Evolutionary conservation across 2,888 invertebrate species (phyloP).

Genomic region (Eueremaeus valkanovi): DNA sequence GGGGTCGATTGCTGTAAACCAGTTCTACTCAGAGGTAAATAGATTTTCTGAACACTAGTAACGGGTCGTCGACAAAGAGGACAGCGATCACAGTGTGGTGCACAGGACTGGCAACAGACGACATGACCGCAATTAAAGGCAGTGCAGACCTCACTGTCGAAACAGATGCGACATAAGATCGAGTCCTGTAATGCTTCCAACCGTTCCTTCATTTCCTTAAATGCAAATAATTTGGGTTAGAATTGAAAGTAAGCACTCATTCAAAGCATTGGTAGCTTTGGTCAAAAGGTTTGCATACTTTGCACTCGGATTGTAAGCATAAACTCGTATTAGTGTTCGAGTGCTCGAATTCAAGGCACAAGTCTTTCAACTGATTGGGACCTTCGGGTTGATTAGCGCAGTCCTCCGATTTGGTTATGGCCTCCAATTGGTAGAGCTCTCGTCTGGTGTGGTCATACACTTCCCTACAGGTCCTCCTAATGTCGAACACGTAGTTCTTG

Average conservation of each 20-base stretch:
- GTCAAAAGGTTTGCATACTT: not conserved
- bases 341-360: slow-evolving; percentile 10
- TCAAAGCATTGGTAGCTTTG: no score
- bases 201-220: slow-evolving; percentile 7
- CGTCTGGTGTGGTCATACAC: slow-evolving; percentile 82
- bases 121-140: slow-evolving; percentile 83
- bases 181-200: slow-evolving; percentile 15
- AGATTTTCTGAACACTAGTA: slow-evolving; percentile 58
- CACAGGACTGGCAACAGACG: slow-evolving; percentile 72
- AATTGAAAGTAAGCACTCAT: no score
- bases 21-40: slow-evolving; percentile 50
- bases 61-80: slow-evolving; percentile 71
- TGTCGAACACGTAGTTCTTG: slow-evolving; percentile 86
- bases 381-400: not conserved
- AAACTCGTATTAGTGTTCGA: not conserved
- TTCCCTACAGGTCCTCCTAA: slow-evolving; percentile 78
- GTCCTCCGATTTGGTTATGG: not conserved
- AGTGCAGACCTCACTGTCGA: slow-evolving; percentile 76
- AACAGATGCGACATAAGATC: slow-evolving; percentile 77
- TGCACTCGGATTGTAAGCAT: slow-evolving; percentile 13
- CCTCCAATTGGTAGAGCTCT: slow-evolving; percentile 61
- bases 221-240: not conserved
- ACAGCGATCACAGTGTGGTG: slow-evolving; percentile 67
- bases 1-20: slow-evolving; percentile 31
- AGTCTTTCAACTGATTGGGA: not conserved